Evolutionary conservation across 2,888 invertebrate genomes (phyloP), one percentile per base, ranked within the genome.

Genomic region (Tridacna gigas): DNA sequence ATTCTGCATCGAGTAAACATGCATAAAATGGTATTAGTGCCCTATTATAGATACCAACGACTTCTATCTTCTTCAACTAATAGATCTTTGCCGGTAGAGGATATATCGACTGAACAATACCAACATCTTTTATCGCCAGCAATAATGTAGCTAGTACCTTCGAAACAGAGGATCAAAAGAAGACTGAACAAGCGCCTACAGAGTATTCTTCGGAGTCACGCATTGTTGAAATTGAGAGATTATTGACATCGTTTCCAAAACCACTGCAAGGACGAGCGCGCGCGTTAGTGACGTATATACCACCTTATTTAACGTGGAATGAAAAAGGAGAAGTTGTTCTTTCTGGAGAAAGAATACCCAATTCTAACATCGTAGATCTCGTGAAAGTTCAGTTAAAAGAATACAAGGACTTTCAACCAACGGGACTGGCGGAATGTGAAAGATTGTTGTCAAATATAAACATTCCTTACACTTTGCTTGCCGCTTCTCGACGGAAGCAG

Each of bases 291-390:
- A 22, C 45, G 18, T 65, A 76, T 47, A 65, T 76, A 25, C 22
- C 22, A 37, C 76, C 76, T 63, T 60, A 77, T 56, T 37, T 71
- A 12, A 25, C 37, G n/a, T 77, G 77, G 71, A 69, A 77, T 47
- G 71, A 77, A 60, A 66, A 69, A 51, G 77, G 77, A 26, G 77
- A 77, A 77, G 69, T 67, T 11, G 56, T 25, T 25, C n/a, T 77
- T 15, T 12, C 47, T 18, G 76, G 65, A n/a, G 12, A 20, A 77
- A 77, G 15, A 77, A 67, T 22, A 56, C n/a, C n/a, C n/a, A n/a
- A n/a, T n/a, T n/a, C n/a, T n/a, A n/a, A n/a, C n/a, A n/a, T n/a
- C n/a, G n/a, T 71, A 12, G 77, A 71, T 71, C 71, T 77, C 15
- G 9, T 77, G 22, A 77, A 77, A 51, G 77, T 56, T 20, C 60